A percentile compares a stretch with the other conserved stretches of the same genome.
Evolutionary conservation across 92 coral and sea anemone genomes (phyloP).

Genomic region (Epizoanthus scotinus): DNA sequence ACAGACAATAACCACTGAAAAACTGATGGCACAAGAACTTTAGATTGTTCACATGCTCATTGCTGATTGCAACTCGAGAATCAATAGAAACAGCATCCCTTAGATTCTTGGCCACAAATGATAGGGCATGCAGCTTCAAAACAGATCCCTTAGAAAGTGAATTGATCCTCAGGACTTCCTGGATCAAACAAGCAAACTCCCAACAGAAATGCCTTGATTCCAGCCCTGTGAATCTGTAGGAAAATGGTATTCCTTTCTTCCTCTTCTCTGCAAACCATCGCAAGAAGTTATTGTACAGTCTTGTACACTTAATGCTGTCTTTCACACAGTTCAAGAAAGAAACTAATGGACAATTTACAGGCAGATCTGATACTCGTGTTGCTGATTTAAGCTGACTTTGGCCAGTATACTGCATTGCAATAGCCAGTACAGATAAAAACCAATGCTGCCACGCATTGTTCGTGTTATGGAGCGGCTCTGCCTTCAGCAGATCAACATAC

Average conservation of each 20-base stretch:
- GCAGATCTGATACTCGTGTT: too few relatives aligned
- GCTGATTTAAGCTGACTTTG: constrained; percentile 43
- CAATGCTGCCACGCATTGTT: too few relatives aligned
- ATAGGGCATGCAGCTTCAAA: constrained; percentile 54
- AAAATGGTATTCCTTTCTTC: constrained; percentile 46
- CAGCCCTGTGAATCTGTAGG: constrained; percentile 65
- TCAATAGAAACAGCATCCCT: constrained; percentile 58
- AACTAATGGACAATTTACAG: too few relatives aligned
- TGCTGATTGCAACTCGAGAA: constrained; percentile 52
- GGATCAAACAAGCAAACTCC: constrained; percentile 54
- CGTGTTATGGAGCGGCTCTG: constrained; percentile 33
- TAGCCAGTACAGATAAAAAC: too few relatives aligned
- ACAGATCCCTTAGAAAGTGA: constrained; percentile 27
- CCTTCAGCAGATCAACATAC: neutral
- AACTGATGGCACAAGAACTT: constrained; percentile 55
- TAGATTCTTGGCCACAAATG: constrained; percentile 49
- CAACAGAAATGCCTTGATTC: constrained; percentile 65
- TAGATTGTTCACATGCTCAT: constrained; percentile 45
- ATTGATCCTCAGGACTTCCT: constrained; percentile 54
- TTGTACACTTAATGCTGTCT: constrained; percentile 53
- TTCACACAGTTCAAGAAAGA: constrained; percentile 47
- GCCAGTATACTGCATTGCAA: too few relatives aligned
- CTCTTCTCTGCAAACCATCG: constrained; percentile 64
- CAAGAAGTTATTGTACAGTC: constrained; percentile 47
- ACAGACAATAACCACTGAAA: constrained; percentile 48